Conservation (phyloP, 2,888 invertebrate species). For the Caenorhabditis sinica region DNA sequence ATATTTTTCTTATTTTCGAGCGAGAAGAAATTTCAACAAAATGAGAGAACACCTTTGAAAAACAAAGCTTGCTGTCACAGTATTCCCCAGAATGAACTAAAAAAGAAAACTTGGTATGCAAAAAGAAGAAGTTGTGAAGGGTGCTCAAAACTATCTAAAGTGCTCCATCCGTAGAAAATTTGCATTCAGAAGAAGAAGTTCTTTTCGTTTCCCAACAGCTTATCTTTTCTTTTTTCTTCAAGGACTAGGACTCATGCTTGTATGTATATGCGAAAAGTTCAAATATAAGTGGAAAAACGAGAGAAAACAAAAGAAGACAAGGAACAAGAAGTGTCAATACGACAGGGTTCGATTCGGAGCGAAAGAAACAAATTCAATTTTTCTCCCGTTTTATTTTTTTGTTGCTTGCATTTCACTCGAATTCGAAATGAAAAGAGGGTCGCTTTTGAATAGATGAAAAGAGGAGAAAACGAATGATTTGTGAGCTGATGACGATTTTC, state of each 20-base stretch:
- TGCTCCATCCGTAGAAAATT: not conserved
- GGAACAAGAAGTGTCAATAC: slow-evolving; percentile 31
- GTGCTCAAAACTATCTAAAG: not conserved
- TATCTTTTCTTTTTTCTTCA: not conserved
- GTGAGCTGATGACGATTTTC: not conserved
- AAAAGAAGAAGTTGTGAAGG: slow-evolving; percentile 2
- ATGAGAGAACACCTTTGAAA: not conserved
- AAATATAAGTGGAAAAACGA: not conserved
- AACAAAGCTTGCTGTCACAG: too few species aligned
- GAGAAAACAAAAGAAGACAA: not conserved
- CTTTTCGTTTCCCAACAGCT: not conserved
- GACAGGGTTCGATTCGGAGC: slow-evolving; percentile 14
- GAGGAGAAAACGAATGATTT: not conserved
- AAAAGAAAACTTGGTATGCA: slow-evolving; percentile 3
- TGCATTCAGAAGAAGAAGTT: slow-evolving; percentile 2
- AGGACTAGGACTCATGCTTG: not conserved
- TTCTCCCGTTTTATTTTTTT: slow-evolving; percentile 23
- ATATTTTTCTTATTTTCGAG: not conserved
- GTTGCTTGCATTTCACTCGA: slow-evolving; percentile 15
- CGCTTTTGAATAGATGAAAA: slow-evolving; percentile 4
- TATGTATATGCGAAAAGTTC: not conserved
- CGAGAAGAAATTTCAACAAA: too few species aligned
- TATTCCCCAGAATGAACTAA: not conserved
- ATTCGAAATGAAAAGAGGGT: slow-evolving; percentile 11
- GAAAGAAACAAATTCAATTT: slow-evolving; percentile 34